These are phyloP conservation scores for Clistopyga incitator DNA, from an alignment of 2,888 invertebrate genomes.

Conservation along the genomic window DNA sequence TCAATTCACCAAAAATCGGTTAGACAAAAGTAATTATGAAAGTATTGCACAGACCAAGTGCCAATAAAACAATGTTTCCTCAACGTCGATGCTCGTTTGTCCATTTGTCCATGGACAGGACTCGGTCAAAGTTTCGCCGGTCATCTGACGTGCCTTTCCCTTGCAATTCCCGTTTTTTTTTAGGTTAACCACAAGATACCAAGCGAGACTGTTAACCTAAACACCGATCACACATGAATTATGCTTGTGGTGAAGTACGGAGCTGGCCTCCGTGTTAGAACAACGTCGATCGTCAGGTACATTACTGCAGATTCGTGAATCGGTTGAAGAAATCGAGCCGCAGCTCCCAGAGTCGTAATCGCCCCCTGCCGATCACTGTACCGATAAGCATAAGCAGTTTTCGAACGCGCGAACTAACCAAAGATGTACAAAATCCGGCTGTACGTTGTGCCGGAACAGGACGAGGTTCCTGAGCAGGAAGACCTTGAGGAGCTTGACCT, in stretches of 20 bases:
- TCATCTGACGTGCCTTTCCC: slow-evolving; percentile 31
- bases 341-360: background rate
- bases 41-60: background rate
- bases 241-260: slow-evolving; percentile 63
- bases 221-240: slow-evolving; percentile 32
- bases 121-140: background rate
- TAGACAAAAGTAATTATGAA: no score
- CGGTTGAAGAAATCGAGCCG: background rate
- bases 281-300: background rate
- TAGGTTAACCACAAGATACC: slow-evolving; percentile 45
- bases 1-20: no score
- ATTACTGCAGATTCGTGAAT: background rate
- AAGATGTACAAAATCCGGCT: slow-evolving; percentile 76
- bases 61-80: background rate
- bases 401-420: slow-evolving; percentile 25
- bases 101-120: background rate
- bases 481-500: slow-evolving; percentile 71
- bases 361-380: no score
- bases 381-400: slow-evolving; percentile 6
- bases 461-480: slow-evolving; percentile 70
- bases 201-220: background rate
- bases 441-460: slow-evolving; percentile 76
- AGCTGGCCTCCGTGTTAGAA: slow-evolving; percentile 66
- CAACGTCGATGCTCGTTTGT: slow-evolving; percentile 63
- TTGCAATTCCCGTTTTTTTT: slow-evolving; percentile 1